These are phyloP conservation scores for Megaleporinus macrocephalus DNA, from an alignment of 2,113 vertebrate species.

Conservation along the genomic window DNA sequence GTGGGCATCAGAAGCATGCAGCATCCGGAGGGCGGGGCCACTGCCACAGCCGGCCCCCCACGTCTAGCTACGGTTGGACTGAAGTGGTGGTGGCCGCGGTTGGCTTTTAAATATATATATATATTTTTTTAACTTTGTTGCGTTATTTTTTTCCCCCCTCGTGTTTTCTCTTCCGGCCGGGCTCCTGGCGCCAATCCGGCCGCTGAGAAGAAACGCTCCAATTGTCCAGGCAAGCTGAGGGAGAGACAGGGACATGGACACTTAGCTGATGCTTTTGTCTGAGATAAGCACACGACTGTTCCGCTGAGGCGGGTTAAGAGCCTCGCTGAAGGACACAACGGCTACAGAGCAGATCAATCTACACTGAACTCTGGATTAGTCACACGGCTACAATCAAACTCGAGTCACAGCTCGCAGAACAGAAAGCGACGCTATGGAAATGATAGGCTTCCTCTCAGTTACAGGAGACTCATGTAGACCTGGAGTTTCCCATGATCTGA, in stretches of 20 bases:
- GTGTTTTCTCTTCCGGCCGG: constrained; percentile 86
- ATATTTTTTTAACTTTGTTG: constrained; percentile 52
- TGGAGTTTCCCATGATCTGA: no score
- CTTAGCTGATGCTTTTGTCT: background rate
- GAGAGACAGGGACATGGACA: background rate
- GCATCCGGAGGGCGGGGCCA: constrained; percentile 89
- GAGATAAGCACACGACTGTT: background rate
- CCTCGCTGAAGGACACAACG: no score
- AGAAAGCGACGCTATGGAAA: no score
- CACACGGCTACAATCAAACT: background rate
- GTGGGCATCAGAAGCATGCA: constrained; percentile 94
- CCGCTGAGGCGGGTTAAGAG: background rate
- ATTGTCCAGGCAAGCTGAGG: constrained; percentile 79
- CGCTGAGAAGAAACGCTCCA: constrained; percentile 89
- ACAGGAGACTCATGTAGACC: no score
- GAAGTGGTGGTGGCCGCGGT: constrained; percentile 72
- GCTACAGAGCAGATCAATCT: no score
- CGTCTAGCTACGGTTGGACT: constrained; percentile 70
- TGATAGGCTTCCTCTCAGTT: no score
- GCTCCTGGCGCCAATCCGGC: constrained; percentile 87
- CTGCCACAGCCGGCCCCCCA: constrained; percentile 73
- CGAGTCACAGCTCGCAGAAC: background rate
- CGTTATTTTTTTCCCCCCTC: constrained; percentile 76
- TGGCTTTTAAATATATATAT: constrained; percentile 69
- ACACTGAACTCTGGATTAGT: background rate